These are phyloP conservation scores for Pangasius krempfi DNA, from an alignment of 2,797 vertebrate genomes.

Conservation along the genomic window DNA sequence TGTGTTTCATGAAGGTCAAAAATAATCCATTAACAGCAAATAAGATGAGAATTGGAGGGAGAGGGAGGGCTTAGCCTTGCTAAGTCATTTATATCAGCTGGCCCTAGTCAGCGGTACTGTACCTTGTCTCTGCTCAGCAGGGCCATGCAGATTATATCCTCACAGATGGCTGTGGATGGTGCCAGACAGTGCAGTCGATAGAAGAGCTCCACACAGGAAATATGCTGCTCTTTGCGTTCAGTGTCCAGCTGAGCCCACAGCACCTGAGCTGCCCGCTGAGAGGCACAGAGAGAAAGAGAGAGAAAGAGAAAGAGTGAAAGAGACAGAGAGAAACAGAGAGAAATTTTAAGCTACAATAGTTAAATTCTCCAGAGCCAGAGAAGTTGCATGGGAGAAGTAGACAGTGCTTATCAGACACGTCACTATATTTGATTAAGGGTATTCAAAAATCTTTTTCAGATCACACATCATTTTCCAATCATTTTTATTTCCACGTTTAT, in stretches of 20 bases:
- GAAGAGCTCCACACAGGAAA: constrained; percentile 92
- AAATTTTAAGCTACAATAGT: not conserved
- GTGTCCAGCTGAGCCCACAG: constrained; percentile 93
- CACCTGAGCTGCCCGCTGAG: constrained; percentile 86
- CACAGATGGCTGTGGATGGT: constrained; percentile 88
- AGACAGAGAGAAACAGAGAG: not conserved
- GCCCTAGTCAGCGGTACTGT: constrained; percentile 6
- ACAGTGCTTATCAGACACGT: not conserved
- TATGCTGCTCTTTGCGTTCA: constrained; percentile 88
- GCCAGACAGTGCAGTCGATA: constrained; percentile 95
- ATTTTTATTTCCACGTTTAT: not conserved
- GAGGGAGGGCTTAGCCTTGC: not conserved
- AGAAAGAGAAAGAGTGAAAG: not conserved
- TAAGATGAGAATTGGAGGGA: not conserved
- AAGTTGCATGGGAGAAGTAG: not conserved
- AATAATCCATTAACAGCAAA: not conserved
- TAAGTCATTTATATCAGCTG: not conserved
- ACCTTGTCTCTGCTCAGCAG: constrained; percentile 90
- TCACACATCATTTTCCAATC: not conserved
- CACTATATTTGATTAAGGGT: not conserved
- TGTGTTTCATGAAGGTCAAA: not conserved
- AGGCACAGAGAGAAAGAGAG: not conserved
- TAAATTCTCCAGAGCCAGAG: not conserved
- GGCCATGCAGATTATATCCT: constrained; percentile 93
- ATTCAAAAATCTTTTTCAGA: not conserved